A percentile compares a stretch with the other conserved stretches of the same genome.
Conservation (phyloP, 2,888 invertebrate genomes). For the Lasioglossum morio region DNA sequence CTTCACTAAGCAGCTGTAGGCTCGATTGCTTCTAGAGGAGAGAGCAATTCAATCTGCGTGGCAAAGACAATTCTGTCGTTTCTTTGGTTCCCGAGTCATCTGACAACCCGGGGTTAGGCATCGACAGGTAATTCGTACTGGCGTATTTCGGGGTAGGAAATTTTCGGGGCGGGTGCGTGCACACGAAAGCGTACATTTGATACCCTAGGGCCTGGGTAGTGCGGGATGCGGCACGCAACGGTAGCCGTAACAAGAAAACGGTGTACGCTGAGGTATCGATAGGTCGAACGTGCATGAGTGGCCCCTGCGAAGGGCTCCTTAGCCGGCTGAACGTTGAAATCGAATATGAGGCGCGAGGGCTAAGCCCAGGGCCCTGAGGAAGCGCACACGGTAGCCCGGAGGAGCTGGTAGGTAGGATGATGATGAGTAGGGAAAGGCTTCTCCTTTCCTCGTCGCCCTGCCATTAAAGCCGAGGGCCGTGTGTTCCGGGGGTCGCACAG, state of each 20-base stretch:
- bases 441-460: conserved; percentile 70
- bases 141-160: background rate
- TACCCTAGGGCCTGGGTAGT: conserved; percentile 39
- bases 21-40: background rate
- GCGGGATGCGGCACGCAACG: conserved; percentile 45
- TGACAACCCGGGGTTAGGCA: background rate
- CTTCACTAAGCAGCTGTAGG: background rate
- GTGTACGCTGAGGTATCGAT: conserved; percentile 63
- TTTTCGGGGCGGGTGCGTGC: conserved; percentile 17
- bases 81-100: background rate
- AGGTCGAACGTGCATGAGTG: conserved; percentile 72
- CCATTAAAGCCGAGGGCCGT: conserved; percentile 71
- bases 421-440: conserved; percentile 72
- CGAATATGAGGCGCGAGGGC: conserved; percentile 79
- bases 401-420: conserved; percentile 10
- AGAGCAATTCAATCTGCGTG: background rate
- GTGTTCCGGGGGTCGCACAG: conserved; percentile 57
- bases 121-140: background rate
- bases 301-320: conserved; percentile 55
- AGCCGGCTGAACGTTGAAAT: conserved; percentile 74
- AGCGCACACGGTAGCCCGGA: conserved; percentile 73
- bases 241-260: conserved; percentile 56
- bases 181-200: conserved; percentile 54
- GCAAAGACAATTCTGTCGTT: background rate
- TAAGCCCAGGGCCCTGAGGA: conserved; percentile 73